Evolutionary conservation across 2,888 invertebrate genomes (phyloP), one percentile per base, ranked within the genome.

Genomic region (Nemotelus pantherinus): DNA sequence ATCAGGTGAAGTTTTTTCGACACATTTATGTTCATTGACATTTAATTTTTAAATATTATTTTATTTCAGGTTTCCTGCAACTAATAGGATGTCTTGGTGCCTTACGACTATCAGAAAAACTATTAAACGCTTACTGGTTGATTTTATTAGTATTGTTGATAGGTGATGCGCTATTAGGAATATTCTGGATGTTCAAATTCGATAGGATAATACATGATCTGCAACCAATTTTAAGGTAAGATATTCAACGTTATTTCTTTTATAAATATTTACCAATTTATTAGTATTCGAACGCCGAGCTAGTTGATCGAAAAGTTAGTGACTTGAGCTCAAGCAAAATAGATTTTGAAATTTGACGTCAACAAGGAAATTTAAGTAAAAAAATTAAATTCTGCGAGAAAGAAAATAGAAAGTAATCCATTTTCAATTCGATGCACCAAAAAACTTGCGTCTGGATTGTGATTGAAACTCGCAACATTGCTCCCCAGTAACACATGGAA

Each of bases 71-170:
- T 71, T 86, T 91, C 79, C 88, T 93, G 57, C 94, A 94, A 86
- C 87, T 93, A 58, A 90, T 95, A 77, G 95, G 95, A 82, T 95
- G 95, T 86, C 88, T 94, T 45, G 95, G 95, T 55, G 95, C 95
- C 48, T 88, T 94, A 80, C 89, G 94, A 77, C 92, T 95, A 79
- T 94, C 93, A 84, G 94, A 94, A 84, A 91, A 92, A 80, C 90
- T 95, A 83, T 90, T 95, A 78, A 94, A 94, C 89, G 92, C 93
- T 80, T 95, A 95, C 86, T 95, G 95, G 95, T 88, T 94, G 78
- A 90, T 95, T 48, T 88, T 95, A 81, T 89, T 95, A 60, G 92
- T 93, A 45, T 89, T 95, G 72, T 90, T 95, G 76, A 92, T 94
- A 83, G 95, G 95, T 78, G 95, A 95, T 90, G 92, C 93, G 25